Percentiles rank a stretch among this genome's conserved stretches.
phyloP scores from a whole-genome alignment of 2,113 vertebrate genomes.

The Meles meles region DNA sequence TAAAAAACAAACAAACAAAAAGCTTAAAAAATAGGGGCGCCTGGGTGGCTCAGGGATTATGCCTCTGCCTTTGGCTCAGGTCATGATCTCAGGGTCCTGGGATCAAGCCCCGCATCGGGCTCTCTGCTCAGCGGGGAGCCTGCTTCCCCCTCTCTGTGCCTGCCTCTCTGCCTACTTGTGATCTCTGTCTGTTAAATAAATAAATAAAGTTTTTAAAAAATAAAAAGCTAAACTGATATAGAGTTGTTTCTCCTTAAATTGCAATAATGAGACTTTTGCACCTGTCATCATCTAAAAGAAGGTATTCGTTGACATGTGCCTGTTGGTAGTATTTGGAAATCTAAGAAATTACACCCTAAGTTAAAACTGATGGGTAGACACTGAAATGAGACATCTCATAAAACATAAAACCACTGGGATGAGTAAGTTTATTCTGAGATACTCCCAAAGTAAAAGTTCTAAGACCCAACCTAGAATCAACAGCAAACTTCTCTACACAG shows the following conservation, averaged over 20 bases:
- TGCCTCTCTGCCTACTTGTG: too few species aligned
- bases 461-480: neutral
- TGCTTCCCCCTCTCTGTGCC: too few species aligned
- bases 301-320: neutral
- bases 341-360: neutral
- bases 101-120: too few species aligned
- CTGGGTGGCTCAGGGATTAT: too few species aligned
- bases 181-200: too few species aligned
- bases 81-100: too few species aligned
- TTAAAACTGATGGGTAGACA: neutral
- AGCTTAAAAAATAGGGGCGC: too few species aligned
- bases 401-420: neutral
- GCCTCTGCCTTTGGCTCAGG: too few species aligned
- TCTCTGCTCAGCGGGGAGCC: too few species aligned
- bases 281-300: neutral
- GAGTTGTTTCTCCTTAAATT: neutral
- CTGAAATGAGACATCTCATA: neutral
- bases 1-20: too few species aligned
- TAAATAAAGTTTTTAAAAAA: neutral
- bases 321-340: neutral
- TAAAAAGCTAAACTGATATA: neutral
- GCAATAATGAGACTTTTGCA: neutral
- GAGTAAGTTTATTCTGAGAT: neutral
- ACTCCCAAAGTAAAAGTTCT: neutral
- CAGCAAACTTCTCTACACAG: neutral